These are phyloP conservation scores for Erebia palarica DNA, from an alignment of 2,888 invertebrate genomes.

Conservation along the genomic window DNA sequence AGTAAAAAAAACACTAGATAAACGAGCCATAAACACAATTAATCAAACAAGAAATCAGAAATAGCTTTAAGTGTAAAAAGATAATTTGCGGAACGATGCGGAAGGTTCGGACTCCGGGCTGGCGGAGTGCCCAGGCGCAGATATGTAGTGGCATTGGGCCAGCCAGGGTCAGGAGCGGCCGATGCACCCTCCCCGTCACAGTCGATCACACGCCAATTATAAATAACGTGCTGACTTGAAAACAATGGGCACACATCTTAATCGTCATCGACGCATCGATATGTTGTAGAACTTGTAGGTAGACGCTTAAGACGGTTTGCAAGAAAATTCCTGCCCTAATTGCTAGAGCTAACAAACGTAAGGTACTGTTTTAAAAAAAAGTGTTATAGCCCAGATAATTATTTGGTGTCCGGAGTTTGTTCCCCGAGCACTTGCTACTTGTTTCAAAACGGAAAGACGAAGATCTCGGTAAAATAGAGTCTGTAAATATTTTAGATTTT, in stretches of 20 bases:
- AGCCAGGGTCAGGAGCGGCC: conserved; percentile 81
- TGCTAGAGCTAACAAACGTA: background rate
- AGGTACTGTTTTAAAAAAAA: too few relatives aligned
- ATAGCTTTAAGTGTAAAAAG: conserved; percentile 53
- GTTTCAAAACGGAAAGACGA: too few relatives aligned
- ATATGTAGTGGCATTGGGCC: conserved; percentile 78
- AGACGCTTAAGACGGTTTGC: background rate
- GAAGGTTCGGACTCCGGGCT: conserved; percentile 63
- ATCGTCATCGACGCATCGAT: conserved; percentile 30
- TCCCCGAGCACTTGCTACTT: too few relatives aligned
- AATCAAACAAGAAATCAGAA: conserved; percentile 33
- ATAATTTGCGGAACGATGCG: conserved; percentile 70
- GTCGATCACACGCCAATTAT: conserved; percentile 47
- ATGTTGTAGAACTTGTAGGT: too few relatives aligned
- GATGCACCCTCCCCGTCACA: conserved; percentile 68
- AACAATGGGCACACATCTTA: conserved; percentile 36
- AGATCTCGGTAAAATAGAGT: background rate
- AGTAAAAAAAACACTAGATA: background rate
- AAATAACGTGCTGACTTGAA: conserved; percentile 39
- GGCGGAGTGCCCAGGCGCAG: conserved; percentile 67
- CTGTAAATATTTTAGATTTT: too few relatives aligned
- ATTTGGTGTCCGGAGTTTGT: too few relatives aligned
- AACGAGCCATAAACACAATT: conserved; percentile 11
- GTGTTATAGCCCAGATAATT: too few relatives aligned
- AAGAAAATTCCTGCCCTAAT: conserved; percentile 9